Base-by-base conservation (phyloP, 2,113 vertebrate species). In the Aphyosemion australe region DNA sequence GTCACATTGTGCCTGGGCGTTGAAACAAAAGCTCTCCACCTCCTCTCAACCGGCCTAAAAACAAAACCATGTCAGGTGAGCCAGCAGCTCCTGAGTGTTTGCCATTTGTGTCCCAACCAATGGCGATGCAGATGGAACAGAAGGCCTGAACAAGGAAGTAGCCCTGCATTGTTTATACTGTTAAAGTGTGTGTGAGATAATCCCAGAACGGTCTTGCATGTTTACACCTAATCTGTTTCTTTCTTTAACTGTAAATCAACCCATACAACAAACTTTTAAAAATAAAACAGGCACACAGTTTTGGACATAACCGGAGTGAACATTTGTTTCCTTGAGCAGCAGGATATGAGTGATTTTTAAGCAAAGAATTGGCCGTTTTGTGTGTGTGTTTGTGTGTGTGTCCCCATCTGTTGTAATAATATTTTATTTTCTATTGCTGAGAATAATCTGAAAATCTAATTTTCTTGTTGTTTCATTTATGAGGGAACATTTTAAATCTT, bases 21-120 rank as follows among this genome's bases (percentile, higher is more conserved):
- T 84, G 84, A 89, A 91, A 90, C 84, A 90, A 86, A 90, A 89
- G 84, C 88, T 89, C 88, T 90, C 85, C 86, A 87, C 87, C 90
- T 83, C 70, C 69, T 72, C 68, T 89, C 84, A 90, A 88, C 84
- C 74, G 85, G 78, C 74, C 18, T 77, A 87, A 90, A 90, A 90
- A 88, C 87, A 91, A 90, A 92, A 89, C 83, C 74, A 54, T 89
- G 88, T 90, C 85, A 88, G 89, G 79, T 89, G 79, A 91, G 89
- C 87, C 88, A 88, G 89, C 88, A 90, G 87, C 82, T 84, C 83
- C 84, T 60, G 80, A 91, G 87, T 92, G 89, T 88, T 90, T 90
- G 87, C 84, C 80, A 89, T 91, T 91, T 88, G 85, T 86, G 79
- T 81, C 76, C 73, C 54, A 47, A 88, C 88, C 87, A 90, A 88